Evolutionary conservation across 2,888 invertebrate species (phyloP), one percentile per base, ranked within the genome.

Genomic region (Chesias legatella): DNA sequence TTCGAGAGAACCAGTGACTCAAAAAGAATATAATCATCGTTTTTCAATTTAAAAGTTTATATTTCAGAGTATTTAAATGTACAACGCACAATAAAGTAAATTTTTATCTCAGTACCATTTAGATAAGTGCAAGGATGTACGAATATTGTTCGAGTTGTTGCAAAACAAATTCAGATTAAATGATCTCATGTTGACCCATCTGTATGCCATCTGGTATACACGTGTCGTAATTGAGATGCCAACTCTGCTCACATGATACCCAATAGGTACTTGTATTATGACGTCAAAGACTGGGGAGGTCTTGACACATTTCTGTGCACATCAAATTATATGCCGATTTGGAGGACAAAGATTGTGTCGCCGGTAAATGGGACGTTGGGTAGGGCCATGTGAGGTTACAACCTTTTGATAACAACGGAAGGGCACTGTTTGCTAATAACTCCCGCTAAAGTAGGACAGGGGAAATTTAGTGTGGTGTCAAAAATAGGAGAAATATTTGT

Each of bases 61-160:
- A 17, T 3, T 17, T 17, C 5, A 17, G 5, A 3, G 13, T 5
- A 17, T 3, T 17, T 5, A 17, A 17, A 2, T 17, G 3, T 17
- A 17, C 13, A 17, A 2, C 13, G 5, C 13, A 3, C 13, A 17
- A 17, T 17, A 5, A 3, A 2, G 13, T 17, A 17, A 17, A 17
- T 3, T 17, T 17, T 17, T 5, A 17, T 17, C 5, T 17, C 13
- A 17, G 3, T 17, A 17, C 3, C 13, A 17, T 17, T 2, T 17
- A 3, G n/a, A n/a, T n/a, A n/a, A n/a, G 2, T 92, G 66, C 1
- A 59, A 50, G 23, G n/a, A 7, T 17, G 13, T 7, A n/a, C 25
- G 10, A 7, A 3, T 10, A 13, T 27, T 22, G 22, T 20, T 39
- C 28, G 22, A 32, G 30, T 17, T 21, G 27, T 40, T 34, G 37